Base-by-base conservation (phyloP, 2,113 vertebrate genomes). In the Prionailurus bengalensis region DNA sequence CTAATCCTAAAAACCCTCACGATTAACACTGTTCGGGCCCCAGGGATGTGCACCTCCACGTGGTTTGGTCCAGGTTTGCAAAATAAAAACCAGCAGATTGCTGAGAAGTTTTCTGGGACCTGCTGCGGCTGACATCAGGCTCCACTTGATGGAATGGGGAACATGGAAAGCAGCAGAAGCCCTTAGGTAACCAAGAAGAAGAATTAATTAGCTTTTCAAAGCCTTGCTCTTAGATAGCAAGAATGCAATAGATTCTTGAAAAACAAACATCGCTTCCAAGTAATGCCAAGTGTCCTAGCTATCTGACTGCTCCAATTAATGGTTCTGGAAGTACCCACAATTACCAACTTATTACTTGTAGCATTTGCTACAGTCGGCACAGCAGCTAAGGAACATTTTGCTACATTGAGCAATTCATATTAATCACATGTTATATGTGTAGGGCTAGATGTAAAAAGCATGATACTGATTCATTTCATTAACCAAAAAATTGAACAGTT, bases 181-280 rank as follows among this genome's bases (percentile, higher is more conserved):
- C 83, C 78, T 16, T 10, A n/a, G 33, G 63, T 89, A 48, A 78
- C 74, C 84, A 36, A 85, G 76, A 81, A 92, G 58, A 79, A 14
- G 42, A 89, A 94, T 92, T 95, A 94, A 94, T 95, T 92, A 66
- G 79, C 83, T 97, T 93, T 89, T 58, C 90, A 87, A 84, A 90
- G 63, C 53, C 33, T 95, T 84, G 48, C 87, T 98, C 65, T 42
- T 74, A 71, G 58, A 94, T 65, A 96, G 53, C 83, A 71, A 33
- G 78, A 95, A 73, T 27, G 73, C 36, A 87, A 84, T 23, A 79
- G 80, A 96, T 89, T 65, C 90, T 96, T 96, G 70, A 93, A 83
- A 97, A 96, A 73, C 78, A 96, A 87, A 94, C 51, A 39, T 70
- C 42, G 4, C 74, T 97, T 84, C 81, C 42, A 93, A 96, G 55